Base-by-base conservation (phyloP, 2,113 vertebrate species). In the Nothocercus julius region DNA sequence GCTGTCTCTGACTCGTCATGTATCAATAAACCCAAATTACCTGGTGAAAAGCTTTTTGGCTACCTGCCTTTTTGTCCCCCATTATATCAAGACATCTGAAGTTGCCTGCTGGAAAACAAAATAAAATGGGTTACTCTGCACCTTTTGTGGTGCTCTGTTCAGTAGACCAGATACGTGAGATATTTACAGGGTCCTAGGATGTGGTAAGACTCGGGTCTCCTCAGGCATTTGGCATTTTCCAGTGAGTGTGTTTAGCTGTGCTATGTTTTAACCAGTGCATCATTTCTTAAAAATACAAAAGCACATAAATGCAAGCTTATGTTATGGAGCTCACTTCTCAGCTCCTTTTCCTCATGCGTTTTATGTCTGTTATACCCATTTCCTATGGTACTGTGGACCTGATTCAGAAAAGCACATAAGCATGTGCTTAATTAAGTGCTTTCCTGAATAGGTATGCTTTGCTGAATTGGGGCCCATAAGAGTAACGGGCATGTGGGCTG, bases 381-480 rank as follows among this genome's bases (percentile, higher is more conserved):
- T 97, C 90, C 86, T 96, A 82, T 85, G 82, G 95, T 85, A 91
- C 49, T 61, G 25, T 81, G 75, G 92, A 83, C 70, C 53, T 64
- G 80, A 79, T 95, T 96, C 93, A 96, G 93, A 93, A 96, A 96
- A 96, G 38, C 40, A 62, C 64, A 78, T 69, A 82, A 94, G 80
- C 85, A 96, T 95, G 80, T 89, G 66, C 85, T 94, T 95, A 94
- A 93, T 95, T 95, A 93, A 88, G 80, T 94, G 92, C 90, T 93
- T 94, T 95, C 87, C 90, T 92, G 80, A 72, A 49, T 87, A 94
- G 61, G 76, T 80, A 92, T 79, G 87, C 82, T 90, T 90, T 94
- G 78, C 69, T 86, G 94, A 96, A 90, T 73, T 84, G 80, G 70
- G 82, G 77, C 82, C 80, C 44, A 0, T 92, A 85, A 77, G 75